Percentiles rank a stretch among this genome's conserved stretches.
These are phyloP conservation scores for Liasis olivaceus DNA, from an alignment of 2,797 vertebrate genomes.

Conservation along the genomic window DNA sequence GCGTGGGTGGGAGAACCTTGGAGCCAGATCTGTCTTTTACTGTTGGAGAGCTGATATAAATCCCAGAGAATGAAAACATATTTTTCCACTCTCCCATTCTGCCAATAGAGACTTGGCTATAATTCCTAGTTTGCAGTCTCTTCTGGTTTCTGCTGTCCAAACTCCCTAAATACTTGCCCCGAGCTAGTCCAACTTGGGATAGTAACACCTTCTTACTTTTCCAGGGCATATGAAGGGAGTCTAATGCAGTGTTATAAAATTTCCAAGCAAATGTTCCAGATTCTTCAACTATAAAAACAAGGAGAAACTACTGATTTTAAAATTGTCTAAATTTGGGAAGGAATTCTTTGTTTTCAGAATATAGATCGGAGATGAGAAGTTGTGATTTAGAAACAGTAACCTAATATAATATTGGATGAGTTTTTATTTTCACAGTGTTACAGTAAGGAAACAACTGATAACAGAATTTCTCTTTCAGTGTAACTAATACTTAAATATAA, in stretches of 20 bases:
- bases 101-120: conserved; percentile 47
- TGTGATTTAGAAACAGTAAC: not conserved
- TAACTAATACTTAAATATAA: not conserved
- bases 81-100: conserved; percentile 56
- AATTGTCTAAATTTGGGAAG: not conserved
- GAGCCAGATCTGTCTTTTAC: conserved; percentile 74
- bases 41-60: conserved; percentile 66
- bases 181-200: conserved; percentile 5
- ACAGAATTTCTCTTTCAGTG: not conserved
- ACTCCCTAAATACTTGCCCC: conserved; percentile 25
- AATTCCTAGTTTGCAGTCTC: not conserved
- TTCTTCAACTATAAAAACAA: not conserved
- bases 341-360: not conserved
- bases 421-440: not conserved
- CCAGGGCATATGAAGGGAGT: not conserved
- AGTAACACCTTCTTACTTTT: not conserved
- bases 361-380: not conserved
- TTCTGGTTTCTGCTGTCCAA: conserved; percentile 16
- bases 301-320: not conserved
- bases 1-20: conserved; percentile 72
- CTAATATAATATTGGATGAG: not conserved
- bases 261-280: not conserved
- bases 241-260: not conserved
- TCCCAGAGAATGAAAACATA: conserved; percentile 62
- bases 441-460: not conserved